Percentiles rank a stretch among this genome's conserved stretches.
These are phyloP conservation scores for Tryphoninae sp. DNA, from an alignment of 2,888 invertebrate genomes.

Conservation along the genomic window DNA sequence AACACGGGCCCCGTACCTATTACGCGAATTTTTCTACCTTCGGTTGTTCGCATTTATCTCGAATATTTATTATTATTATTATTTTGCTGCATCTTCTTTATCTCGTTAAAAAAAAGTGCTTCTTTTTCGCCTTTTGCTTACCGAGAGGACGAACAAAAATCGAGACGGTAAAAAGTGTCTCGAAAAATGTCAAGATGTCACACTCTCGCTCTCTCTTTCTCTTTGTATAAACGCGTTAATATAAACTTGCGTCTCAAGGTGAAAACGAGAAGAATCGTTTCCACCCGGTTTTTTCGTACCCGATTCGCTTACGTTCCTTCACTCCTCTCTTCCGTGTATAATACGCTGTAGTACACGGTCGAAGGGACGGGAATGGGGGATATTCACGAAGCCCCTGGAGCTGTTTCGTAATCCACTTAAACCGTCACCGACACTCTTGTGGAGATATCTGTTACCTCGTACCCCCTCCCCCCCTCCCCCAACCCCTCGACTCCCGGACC, in stretches of 20 bases:
- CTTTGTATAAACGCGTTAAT: constrained; percentile 8
- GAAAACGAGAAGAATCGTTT: constrained; percentile 4
- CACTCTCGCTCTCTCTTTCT: no score
- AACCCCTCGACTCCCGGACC: not conserved
- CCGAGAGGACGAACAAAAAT: not conserved
- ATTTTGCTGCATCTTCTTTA: constrained; percentile 30
- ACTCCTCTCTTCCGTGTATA: not conserved
- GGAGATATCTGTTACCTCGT: constrained; percentile 37
- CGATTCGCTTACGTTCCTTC: no score
- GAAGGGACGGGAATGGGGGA: not conserved
- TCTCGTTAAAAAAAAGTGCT: not conserved
- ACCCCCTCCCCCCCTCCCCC: not conserved
- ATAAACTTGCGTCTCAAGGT: not conserved
- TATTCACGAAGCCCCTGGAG: constrained; percentile 47
- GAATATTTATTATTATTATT: constrained; percentile 13
- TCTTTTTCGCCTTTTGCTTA: no score
- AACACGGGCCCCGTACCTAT: not conserved
- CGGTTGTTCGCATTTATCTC: not conserved
- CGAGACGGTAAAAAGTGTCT: not conserved
- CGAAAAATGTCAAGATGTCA: not conserved
- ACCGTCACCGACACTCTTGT: constrained; percentile 40
- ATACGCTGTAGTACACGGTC: not conserved
- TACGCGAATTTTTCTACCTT: not conserved
- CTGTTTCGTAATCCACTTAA: constrained; percentile 60
- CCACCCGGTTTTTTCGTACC: no score